phyloP scores from a whole-genome alignment of 1,140 invertebrate genomes.

The Drosophila burlai region DNA sequence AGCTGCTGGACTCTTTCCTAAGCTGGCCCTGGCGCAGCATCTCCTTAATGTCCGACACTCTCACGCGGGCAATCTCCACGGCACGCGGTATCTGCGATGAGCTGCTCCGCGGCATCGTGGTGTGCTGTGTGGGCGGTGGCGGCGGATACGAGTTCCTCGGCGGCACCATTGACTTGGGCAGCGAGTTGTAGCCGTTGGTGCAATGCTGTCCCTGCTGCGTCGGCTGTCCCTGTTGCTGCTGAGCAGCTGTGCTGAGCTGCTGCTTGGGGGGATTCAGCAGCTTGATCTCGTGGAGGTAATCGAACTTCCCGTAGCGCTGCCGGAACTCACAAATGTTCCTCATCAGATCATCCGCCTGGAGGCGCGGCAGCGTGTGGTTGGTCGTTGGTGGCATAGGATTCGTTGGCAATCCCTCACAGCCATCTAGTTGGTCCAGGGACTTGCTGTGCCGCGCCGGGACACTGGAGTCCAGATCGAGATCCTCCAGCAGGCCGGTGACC shows the following conservation, averaged over 20 bases:
- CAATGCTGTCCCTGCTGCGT: slow-evolving; percentile 5
- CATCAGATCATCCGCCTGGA: slow-evolving; percentile 83
- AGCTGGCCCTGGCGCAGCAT: slow-evolving; percentile 76
- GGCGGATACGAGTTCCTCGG: slow-evolving; percentile 88
- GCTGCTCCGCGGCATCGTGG: slow-evolving; percentile 77
- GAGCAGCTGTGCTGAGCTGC: slow-evolving; percentile 1
- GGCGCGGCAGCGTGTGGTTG: slow-evolving; percentile 62
- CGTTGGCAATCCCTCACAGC: slow-evolving; percentile 49
- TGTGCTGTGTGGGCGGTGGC: slow-evolving; percentile 73
- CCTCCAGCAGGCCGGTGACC: slow-evolving; percentile 87
- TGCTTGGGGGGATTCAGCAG: slow-evolving; percentile 81
- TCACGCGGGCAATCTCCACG: slow-evolving; percentile 78
- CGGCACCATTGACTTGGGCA: slow-evolving; percentile 85
- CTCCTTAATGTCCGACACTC: slow-evolving; percentile 83
- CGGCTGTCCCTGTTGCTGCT: slow-evolving; percentile 9
- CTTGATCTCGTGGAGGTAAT: slow-evolving; percentile 84
- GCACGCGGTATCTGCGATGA: slow-evolving; percentile 74
- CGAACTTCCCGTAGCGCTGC: slow-evolving; percentile 86
- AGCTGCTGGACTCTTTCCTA: slow-evolving; percentile 78
- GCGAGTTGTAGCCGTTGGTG: slow-evolving; percentile 71
- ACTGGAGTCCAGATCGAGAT: slow-evolving; percentile 51
- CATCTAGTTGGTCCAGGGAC: slow-evolving; percentile 90
- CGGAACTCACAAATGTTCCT: slow-evolving; percentile 87
- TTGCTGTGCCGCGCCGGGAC: slow-evolving; percentile 90
- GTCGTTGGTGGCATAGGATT: slow-evolving; percentile 9